Evolutionary conservation across 2,888 invertebrate species (phyloP).

Genomic region (Auanema freiburgensis): DNA sequence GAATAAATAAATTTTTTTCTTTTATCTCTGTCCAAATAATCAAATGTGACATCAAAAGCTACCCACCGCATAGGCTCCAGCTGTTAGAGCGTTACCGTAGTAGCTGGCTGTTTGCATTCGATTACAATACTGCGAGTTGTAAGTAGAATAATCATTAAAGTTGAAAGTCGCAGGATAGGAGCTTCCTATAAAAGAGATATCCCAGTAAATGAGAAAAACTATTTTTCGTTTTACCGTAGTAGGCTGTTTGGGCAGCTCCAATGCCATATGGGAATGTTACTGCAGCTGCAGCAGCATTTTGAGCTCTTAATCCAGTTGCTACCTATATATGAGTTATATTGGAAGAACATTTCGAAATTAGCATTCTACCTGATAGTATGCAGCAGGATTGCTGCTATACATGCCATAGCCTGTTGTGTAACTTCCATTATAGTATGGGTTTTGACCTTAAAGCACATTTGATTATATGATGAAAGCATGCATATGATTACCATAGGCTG

Average conservation of each 20-base stretch:
- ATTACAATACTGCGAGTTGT: conserved; percentile 32
- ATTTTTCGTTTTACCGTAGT: conserved; percentile 12
- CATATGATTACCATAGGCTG: conserved; percentile 14
- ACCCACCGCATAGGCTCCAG: conserved; percentile 23
- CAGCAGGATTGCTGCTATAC: conserved; percentile 30
- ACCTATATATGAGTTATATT: not conserved
- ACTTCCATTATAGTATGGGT: conserved; percentile 24
- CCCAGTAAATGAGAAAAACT: too few relatives aligned
- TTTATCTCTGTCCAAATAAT: not conserved
- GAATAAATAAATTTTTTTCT: not conserved
- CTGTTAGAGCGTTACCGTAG: conserved; percentile 25
- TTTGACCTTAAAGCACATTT: conserved; percentile 9
- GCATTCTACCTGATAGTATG: conserved; percentile 27
- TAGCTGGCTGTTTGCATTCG: conserved; percentile 16
- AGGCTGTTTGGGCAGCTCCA: conserved; percentile 13
- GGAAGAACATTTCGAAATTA: not conserved
- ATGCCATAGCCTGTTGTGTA: conserved; percentile 33
- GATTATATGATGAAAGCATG: too few relatives aligned
- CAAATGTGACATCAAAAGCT: not conserved
- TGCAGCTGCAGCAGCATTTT: conserved; percentile 17
- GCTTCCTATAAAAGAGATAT: conserved; percentile 16
- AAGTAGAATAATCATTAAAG: conserved; percentile 31
- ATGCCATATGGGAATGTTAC: conserved; percentile 16
- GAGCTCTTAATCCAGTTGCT: conserved; percentile 12
- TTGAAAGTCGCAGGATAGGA: conserved; percentile 33